phyloP scores from a whole-genome alignment of 1,140 invertebrate species.

The Brachionus asplanchnoidis region DNA sequence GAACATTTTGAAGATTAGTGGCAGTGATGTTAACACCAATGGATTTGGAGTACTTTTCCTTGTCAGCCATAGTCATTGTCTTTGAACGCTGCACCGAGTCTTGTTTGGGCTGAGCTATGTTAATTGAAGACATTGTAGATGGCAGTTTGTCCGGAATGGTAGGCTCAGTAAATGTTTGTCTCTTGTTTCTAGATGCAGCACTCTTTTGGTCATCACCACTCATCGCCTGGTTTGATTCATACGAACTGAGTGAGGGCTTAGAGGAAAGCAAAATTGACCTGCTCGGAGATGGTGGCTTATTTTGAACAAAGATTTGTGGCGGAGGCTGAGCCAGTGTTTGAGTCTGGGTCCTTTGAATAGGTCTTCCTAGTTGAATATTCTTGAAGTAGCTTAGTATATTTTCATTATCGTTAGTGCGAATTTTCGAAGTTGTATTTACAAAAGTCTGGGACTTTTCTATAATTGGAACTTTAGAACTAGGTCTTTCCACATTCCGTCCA shows the following conservation, averaged over 20 bases:
- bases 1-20: neutral
- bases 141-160: neutral
- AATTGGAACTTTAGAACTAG: neutral
- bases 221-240: neutral
- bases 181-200: neutral
- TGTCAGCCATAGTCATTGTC: neutral
- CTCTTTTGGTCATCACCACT: neutral
- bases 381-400: neutral
- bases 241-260: neutral
- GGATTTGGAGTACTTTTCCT: neutral
- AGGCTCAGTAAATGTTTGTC: neutral
- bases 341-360: neutral
- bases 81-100: neutral
- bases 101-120: neutral
- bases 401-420: neutral
- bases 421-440: neutral
- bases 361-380: neutral
- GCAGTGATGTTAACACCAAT: neutral
- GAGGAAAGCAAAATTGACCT: neutral
- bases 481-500: neutral
- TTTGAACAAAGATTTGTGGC: neutral
- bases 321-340: neutral
- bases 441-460: slow-evolving; percentile 12
- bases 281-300: neutral
- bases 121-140: neutral